Percentiles rank a stretch among this genome's conserved stretches.
Conservation (phyloP, 2,113 vertebrate genomes). For the Dermatemys mawii region DNA sequence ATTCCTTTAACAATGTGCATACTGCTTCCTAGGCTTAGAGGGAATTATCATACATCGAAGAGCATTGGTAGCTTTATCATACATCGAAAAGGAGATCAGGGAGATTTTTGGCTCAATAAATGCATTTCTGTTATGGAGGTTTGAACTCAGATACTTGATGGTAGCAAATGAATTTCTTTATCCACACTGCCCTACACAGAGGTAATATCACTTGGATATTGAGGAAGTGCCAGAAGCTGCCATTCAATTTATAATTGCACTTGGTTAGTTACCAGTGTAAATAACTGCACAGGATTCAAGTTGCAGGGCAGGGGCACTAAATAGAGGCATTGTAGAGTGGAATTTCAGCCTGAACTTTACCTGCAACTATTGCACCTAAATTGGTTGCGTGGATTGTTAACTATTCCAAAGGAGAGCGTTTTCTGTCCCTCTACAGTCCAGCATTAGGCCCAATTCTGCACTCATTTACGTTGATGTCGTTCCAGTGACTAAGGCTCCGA, state of each 20-base stretch:
- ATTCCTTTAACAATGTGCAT: neutral
- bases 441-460: neutral
- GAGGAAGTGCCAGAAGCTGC: neutral
- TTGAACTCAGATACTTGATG: neutral
- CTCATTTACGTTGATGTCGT: slow-evolving; percentile 1
- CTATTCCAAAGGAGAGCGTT: neutral
- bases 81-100: neutral
- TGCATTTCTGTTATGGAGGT: neutral
- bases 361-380: neutral
- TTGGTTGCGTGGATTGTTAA: neutral
- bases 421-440: neutral
- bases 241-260: neutral
- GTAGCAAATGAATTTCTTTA: neutral
- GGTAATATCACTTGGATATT: neutral
- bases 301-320: neutral
- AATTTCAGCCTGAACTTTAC: neutral
- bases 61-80: neutral
- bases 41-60: neutral
- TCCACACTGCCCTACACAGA: neutral
- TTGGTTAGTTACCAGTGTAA: neutral
- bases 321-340: neutral
- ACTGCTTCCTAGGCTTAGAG: neutral
- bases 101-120: neutral
- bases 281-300: neutral
- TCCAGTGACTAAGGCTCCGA: neutral